Conservation (phyloP, 2,797 vertebrate genomes). For the Alca torda region DNA sequence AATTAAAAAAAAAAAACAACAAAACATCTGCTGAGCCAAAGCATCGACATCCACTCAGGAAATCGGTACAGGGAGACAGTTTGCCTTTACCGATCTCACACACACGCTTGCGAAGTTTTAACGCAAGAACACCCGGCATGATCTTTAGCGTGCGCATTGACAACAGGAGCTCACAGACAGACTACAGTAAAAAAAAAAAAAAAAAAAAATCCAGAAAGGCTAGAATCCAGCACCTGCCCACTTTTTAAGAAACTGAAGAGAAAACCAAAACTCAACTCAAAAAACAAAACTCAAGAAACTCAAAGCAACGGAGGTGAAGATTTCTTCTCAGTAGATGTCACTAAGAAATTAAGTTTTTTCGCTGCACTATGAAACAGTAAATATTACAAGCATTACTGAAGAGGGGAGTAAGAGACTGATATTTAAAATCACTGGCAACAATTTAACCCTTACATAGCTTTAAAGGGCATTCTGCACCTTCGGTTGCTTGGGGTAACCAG, state of each 20-base stretch:
- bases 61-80: accelerated
- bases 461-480: accelerated
- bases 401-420: accelerated
- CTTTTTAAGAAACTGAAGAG: accelerated
- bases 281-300: not conserved
- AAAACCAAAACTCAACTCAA: not conserved
- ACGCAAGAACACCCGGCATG: accelerated
- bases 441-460: accelerated
- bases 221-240: accelerated
- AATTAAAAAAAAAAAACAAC: not conserved
- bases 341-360: accelerated
- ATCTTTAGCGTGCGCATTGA: accelerated
- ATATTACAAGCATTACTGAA: accelerated
- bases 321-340: not conserved
- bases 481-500: accelerated
- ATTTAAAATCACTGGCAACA: accelerated
- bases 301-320: not conserved
- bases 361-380: accelerated
- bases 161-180: not conserved
- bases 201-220: not conserved
- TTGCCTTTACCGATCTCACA: not conserved
- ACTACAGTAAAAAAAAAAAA: accelerated
- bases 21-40: accelerated
- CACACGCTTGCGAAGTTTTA: accelerated
- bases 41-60: accelerated